These are phyloP conservation scores for Steinernema hermaphroditum DNA, from an alignment of 2,888 invertebrate species.

Conservation along the genomic window DNA sequence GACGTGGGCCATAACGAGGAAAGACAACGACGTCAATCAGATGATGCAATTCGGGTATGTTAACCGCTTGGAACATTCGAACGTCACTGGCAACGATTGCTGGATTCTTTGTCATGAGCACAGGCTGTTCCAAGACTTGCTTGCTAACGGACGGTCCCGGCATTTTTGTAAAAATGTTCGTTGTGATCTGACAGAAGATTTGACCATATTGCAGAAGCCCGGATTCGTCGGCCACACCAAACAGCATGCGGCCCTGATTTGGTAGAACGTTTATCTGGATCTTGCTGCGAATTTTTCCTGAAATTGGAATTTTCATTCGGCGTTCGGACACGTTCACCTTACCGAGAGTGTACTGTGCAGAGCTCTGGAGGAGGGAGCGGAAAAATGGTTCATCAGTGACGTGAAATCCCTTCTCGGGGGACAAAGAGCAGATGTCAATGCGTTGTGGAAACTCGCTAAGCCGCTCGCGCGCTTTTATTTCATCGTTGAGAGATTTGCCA, in stretches of 20 bases:
- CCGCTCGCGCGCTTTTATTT: not conserved
- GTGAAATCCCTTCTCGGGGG: conserved; percentile 32
- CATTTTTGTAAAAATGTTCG: conserved; percentile 40
- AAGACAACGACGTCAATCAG: conserved; percentile 68
- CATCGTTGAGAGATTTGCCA: not conserved
- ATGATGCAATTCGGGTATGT: conserved; percentile 60
- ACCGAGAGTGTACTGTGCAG: not conserved
- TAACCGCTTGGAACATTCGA: conserved; percentile 64
- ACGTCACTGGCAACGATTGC: conserved; percentile 68
- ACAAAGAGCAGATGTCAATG: conserved; percentile 17
- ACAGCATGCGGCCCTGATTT: conserved; percentile 51
- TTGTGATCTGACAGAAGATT: conserved; percentile 60
- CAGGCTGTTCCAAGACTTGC: conserved; percentile 52
- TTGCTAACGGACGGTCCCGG: not conserved
- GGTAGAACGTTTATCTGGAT: conserved; percentile 37
- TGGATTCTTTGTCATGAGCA: conserved; percentile 69
- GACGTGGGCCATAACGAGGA: conserved; percentile 67
- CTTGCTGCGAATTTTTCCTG: not conserved
- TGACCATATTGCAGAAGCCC: conserved; percentile 58
- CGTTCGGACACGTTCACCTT: too few species aligned
- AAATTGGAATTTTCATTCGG: too few species aligned
- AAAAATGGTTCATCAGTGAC: conserved; percentile 61
- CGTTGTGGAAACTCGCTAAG: not conserved
- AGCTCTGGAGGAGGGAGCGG: conserved; percentile 50
- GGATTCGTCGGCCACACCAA: conserved; percentile 63